Conservation (phyloP, 2,113 vertebrate genomes). For the Xiphophorus couchianus region DNA sequence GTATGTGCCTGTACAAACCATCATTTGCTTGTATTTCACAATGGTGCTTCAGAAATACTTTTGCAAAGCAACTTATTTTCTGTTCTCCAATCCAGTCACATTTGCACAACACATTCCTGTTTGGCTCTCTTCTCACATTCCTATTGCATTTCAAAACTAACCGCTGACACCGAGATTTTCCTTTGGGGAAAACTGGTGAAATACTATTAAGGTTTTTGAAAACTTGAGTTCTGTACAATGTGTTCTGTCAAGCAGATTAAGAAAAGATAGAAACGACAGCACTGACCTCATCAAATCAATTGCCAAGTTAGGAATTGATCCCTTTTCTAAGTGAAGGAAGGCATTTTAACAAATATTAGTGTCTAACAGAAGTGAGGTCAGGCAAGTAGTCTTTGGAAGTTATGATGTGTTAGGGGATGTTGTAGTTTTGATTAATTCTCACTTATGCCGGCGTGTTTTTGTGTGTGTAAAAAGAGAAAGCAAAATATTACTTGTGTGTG, state of each 20-base stretch:
- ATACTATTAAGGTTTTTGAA: slow-evolving; percentile 57
- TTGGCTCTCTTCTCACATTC: slow-evolving; percentile 56
- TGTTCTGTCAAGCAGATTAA: slow-evolving; percentile 24
- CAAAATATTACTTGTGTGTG: slow-evolving; percentile 29
- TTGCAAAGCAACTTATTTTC: slow-evolving; percentile 2
- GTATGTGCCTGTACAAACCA: too few relatives aligned
- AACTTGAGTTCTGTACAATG: slow-evolving; percentile 42
- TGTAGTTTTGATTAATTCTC: slow-evolving; percentile 2
- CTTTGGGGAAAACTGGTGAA: slow-evolving; percentile 27
- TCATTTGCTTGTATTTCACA: not conserved
- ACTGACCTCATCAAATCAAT: not conserved
- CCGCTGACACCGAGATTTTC: slow-evolving; percentile 49
- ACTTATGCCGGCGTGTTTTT: slow-evolving; percentile 20
- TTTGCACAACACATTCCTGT: slow-evolving; percentile 60
- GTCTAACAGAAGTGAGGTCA: slow-evolving; percentile 24
- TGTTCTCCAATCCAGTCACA: slow-evolving; percentile 28
- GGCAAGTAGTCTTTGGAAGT: not conserved
- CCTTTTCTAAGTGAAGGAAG: not conserved
- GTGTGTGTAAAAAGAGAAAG: slow-evolving; percentile 2
- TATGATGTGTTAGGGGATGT: slow-evolving; percentile 13
- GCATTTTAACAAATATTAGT: slow-evolving; percentile 20
- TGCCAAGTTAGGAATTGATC: not conserved
- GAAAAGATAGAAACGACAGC: not conserved
- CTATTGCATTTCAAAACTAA: slow-evolving; percentile 53
- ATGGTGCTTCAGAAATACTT: not conserved